Conservation (phyloP, 2,113 vertebrate species). For the Tauraco erythrolophus region DNA sequence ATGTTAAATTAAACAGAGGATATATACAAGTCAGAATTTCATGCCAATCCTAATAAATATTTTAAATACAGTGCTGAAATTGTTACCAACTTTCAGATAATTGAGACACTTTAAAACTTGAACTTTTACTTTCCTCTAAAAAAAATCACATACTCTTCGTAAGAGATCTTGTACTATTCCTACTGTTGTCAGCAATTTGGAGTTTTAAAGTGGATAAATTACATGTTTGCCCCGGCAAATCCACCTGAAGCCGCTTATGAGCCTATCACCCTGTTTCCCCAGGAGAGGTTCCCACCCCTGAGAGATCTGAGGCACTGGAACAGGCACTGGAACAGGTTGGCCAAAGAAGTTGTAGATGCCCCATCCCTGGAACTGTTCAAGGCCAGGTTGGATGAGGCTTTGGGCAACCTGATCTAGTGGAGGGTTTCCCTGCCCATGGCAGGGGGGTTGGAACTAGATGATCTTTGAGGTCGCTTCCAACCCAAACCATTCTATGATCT, state of each 20-base stretch:
- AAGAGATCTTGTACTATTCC: background rate
- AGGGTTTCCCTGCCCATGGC: too few species aligned
- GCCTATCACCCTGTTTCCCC: background rate
- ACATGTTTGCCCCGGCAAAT: background rate
- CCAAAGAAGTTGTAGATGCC: too few species aligned
- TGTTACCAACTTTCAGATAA: background rate
- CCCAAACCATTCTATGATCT: too few species aligned
- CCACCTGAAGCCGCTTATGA: background rate
- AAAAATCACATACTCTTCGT: background rate
- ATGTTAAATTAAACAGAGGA: background rate
- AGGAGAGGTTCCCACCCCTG: background rate
- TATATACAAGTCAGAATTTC: background rate
- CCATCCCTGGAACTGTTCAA: too few species aligned
- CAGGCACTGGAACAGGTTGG: too few species aligned
- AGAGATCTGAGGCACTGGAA: too few species aligned
- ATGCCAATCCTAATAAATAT: background rate
- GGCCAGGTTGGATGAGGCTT: too few species aligned
- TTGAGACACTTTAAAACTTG: background rate
- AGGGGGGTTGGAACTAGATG: too few species aligned
- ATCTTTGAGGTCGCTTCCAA: too few species aligned
- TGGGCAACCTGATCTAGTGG: too few species aligned
- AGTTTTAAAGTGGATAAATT: background rate
- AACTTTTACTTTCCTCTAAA: background rate
- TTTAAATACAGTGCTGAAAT: background rate
- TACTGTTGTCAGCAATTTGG: background rate